These are phyloP conservation scores for Sebastes dallii DNA, from an alignment of 2,797 vertebrate species.

Conservation along the genomic window DNA sequence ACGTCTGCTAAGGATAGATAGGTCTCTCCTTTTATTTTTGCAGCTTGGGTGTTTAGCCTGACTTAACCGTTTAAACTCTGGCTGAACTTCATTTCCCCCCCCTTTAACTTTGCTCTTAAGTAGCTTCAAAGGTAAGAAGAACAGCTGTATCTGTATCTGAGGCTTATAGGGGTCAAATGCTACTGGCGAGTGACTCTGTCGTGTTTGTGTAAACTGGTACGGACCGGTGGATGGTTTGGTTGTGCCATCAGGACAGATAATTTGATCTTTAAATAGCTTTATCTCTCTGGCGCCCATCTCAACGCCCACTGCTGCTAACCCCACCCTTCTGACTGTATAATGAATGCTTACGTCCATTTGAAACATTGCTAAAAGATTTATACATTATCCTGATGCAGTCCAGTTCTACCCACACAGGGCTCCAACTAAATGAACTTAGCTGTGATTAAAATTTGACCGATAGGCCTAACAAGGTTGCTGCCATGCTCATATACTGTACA, in stretches of 20 bases:
- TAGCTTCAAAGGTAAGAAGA: slow-evolving; percentile 46
- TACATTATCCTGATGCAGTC: not conserved
- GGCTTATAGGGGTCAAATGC: slow-evolving; percentile 30
- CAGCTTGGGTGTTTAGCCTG: slow-evolving; percentile 45
- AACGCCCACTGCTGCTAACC: not conserved
- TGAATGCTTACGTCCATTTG: not conserved
- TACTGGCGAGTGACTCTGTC: not conserved
- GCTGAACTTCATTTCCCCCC: slow-evolving; percentile 55
- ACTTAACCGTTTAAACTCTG: slow-evolving; percentile 66
- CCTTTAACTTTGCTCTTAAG: slow-evolving; percentile 52
- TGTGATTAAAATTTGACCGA: slow-evolving; percentile 13
- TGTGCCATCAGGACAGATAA: not conserved
- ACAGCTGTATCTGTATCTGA: slow-evolving; percentile 36
- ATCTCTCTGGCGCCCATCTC: not conserved
- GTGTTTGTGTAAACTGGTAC: slow-evolving; percentile 11
- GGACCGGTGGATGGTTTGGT: not conserved
- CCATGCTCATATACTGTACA: not conserved
- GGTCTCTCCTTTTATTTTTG: slow-evolving; percentile 47
- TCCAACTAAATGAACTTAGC: slow-evolving; percentile 15
- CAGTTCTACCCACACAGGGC: not conserved
- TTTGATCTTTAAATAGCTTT: slow-evolving; percentile 1
- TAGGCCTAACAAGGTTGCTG: not conserved
- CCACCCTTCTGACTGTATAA: not conserved
- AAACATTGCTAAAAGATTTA: slow-evolving; percentile 2
- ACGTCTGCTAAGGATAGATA: slow-evolving; percentile 64